phyloP scores from a whole-genome alignment of 2,113 vertebrate genomes.

The Aptenodytes patagonicus region DNA sequence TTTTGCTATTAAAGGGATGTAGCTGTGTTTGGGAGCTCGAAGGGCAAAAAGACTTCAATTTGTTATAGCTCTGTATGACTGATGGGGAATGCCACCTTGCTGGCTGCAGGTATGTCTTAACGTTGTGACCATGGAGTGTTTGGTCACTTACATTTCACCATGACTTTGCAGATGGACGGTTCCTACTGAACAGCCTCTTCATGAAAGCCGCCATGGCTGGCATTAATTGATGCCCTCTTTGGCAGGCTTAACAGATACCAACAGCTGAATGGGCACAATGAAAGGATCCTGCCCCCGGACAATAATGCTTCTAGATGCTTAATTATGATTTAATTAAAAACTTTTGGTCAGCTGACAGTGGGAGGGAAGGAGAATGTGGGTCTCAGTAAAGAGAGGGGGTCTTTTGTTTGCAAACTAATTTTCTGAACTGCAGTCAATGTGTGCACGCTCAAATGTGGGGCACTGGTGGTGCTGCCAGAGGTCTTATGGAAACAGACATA shows the following conservation, averaged over 20 bases:
- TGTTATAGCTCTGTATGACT: rapidly evolving
- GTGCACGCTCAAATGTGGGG: not conserved
- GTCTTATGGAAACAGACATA: not conserved
- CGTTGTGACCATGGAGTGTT: not conserved
- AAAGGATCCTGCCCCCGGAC: not conserved
- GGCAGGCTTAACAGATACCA: not conserved
- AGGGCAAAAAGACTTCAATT: not conserved
- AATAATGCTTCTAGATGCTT: conserved; percentile 16
- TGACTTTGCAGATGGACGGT: not conserved
- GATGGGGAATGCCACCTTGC: not conserved
- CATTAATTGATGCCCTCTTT: not conserved
- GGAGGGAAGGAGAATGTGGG: not conserved
- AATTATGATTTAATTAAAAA: conserved; percentile 46
- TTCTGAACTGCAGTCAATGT: not conserved
- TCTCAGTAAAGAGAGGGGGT: not conserved
- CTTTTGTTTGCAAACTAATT: conserved; percentile 30
- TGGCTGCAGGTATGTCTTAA: not conserved
- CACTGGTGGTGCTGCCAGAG: not conserved
- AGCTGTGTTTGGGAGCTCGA: not conserved
- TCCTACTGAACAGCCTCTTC: not conserved
- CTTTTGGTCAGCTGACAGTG: not conserved
- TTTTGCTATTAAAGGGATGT: not conserved
- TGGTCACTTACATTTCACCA: not conserved
- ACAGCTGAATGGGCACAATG: not conserved
- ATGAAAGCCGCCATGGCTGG: not conserved